Conservation (phyloP, 2,888 invertebrate species). For the Apodemia mormo region DNA sequence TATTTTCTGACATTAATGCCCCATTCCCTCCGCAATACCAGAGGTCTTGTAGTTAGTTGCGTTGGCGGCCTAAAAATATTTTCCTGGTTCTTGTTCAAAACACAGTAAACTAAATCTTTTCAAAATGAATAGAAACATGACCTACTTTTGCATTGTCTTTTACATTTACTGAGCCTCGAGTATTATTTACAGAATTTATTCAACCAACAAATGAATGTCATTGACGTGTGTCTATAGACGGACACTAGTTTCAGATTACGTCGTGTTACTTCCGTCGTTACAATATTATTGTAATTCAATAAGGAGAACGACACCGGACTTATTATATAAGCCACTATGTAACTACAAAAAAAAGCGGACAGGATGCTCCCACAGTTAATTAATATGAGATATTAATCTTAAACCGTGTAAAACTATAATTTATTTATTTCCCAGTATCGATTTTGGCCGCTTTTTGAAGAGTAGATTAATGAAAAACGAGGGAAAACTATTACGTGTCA, state of each 20-base stretch:
- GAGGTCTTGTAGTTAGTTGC: too few relatives aligned
- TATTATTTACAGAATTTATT: constrained; percentile 4
- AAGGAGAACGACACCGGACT: constrained; percentile 7
- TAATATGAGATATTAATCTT: too few relatives aligned
- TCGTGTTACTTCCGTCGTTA: constrained; percentile 18
- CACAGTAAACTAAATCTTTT: neutral
- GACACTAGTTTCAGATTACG: constrained; percentile 6
- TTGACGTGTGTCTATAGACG: neutral
- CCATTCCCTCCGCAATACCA: too few relatives aligned
- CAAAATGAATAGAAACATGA: neutral
- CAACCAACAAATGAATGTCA: neutral
- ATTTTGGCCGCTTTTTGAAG: neutral
- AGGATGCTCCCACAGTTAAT: neutral
- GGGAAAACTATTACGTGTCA: too few relatives aligned
- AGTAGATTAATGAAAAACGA: too few relatives aligned
- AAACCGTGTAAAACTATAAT: too few relatives aligned
- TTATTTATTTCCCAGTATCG: too few relatives aligned
- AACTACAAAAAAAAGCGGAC: constrained; percentile 8
- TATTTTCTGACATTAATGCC: too few relatives aligned
- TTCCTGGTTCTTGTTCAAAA: neutral
- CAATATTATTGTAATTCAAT: constrained; percentile 18
- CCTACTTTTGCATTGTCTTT: constrained; percentile 1
- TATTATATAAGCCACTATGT: constrained; percentile 18
- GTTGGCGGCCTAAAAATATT: too few relatives aligned
- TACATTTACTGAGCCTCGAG: neutral